Conservation (phyloP, 1,140 invertebrate genomes). For the Cardiocondyla obscurior region DNA sequence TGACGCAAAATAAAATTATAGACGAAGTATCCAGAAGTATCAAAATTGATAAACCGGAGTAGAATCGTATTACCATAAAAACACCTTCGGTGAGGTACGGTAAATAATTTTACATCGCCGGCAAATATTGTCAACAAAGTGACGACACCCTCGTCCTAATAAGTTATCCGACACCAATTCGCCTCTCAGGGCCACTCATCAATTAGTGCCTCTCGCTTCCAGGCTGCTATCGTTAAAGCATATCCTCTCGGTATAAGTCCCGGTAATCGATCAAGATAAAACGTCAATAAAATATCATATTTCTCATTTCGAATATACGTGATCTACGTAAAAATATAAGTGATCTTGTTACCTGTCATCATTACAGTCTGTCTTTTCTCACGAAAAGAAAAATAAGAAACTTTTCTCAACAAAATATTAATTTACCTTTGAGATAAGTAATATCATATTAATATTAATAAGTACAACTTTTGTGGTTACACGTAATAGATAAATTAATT, state of each 20-base stretch:
- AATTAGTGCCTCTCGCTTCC: slow-evolving; percentile 48
- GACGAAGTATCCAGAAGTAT: slow-evolving; percentile 25
- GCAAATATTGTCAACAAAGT: slow-evolving; percentile 14
- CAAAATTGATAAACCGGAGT: slow-evolving; percentile 11
- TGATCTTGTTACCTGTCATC: background rate
- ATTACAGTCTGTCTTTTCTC: background rate
- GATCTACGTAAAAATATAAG: background rate
- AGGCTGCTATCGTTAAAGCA: slow-evolving; percentile 11
- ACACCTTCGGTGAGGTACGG: slow-evolving; percentile 12
- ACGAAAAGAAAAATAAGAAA: background rate
- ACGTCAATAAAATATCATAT: slow-evolving; percentile 7
- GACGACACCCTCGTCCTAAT: slow-evolving; percentile 19
- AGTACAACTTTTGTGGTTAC: too few relatives aligned
- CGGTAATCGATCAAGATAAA: slow-evolving; percentile 45
- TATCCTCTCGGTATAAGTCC: background rate
- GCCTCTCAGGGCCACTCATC: slow-evolving; percentile 40
- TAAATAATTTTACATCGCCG: slow-evolving; percentile 54
- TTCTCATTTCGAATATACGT: slow-evolving; percentile 21
- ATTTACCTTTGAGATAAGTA: too few relatives aligned
- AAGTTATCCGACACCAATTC: slow-evolving; percentile 55
- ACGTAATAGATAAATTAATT: background rate
- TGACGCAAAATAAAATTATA: background rate
- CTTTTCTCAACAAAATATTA: background rate
- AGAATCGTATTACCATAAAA: slow-evolving; percentile 37
- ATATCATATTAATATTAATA: too few relatives aligned